Conservation (phyloP, 2,888 invertebrate genomes). For the Sphaeridia pumilis region DNA sequence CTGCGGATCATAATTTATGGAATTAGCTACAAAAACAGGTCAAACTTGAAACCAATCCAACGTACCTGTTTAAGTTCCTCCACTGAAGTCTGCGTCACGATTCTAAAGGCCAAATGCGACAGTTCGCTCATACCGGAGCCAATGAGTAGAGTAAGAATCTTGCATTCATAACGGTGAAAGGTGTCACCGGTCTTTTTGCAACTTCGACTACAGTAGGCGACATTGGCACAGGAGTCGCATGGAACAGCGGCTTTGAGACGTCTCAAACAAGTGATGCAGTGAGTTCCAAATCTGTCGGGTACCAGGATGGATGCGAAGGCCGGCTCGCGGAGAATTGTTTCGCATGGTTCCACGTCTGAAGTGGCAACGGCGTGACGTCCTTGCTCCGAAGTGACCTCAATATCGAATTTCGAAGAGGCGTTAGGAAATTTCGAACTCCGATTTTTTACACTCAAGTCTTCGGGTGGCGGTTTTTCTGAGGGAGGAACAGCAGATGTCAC, state of each 20-base stretch:
- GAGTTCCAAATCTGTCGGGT: slow-evolving; percentile 60
- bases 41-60: not conserved
- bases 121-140: slow-evolving; percentile 75
- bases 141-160: slow-evolving; percentile 54
- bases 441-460: not conserved
- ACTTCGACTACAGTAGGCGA: slow-evolving; percentile 59
- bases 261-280: slow-evolving; percentile 66
- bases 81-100: slow-evolving; percentile 57
- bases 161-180: slow-evolving; percentile 66
- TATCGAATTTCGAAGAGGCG: slow-evolving; percentile 50
- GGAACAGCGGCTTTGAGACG: slow-evolving; percentile 55
- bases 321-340: slow-evolving; percentile 58
- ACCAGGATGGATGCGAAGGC: slow-evolving; percentile 63
- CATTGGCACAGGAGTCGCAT: slow-evolving; percentile 59
- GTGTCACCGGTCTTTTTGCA: slow-evolving; percentile 54
- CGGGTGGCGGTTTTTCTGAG: not conserved
- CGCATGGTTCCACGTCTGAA: slow-evolving; percentile 57
- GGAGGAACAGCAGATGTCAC: not conserved
- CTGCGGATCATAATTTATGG: not conserved
- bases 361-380: slow-evolving; percentile 61
- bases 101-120: slow-evolving; percentile 59
- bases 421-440: slow-evolving; percentile 32
- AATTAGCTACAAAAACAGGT: not conserved
- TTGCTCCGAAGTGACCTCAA: slow-evolving; percentile 49
- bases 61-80: slow-evolving; percentile 24